Conservation (phyloP, 2,113 vertebrate genomes). For the Dolichotis patagonum region DNA sequence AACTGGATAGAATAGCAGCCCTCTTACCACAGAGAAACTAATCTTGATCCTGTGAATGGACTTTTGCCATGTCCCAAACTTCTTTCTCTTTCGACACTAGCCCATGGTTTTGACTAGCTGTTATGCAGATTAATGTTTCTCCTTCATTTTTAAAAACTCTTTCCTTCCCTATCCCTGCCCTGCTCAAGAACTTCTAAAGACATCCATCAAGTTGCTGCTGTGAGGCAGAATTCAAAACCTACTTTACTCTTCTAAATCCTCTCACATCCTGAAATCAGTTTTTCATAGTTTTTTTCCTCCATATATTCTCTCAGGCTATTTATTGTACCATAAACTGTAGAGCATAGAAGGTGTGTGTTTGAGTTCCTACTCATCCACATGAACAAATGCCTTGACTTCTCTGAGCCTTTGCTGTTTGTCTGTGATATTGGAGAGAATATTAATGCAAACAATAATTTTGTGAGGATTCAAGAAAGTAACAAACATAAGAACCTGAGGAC, state of each 20-base stretch:
- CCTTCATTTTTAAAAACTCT: not conserved
- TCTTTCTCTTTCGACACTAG: not conserved
- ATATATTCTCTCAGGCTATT: not conserved
- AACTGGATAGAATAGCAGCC: not conserved
- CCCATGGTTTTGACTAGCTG: not conserved
- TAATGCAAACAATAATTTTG: not conserved
- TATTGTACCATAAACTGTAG: not conserved
- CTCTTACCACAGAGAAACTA: not conserved
- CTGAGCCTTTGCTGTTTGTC: not conserved
- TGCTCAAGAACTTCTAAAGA: not conserved
- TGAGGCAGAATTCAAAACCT: rapidly evolving
- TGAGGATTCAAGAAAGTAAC: not conserved
- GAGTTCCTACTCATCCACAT: not conserved
- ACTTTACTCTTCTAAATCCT: not conserved
- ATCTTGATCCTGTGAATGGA: not conserved
- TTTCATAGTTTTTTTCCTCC: not conserved
- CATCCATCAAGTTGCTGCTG: not conserved
- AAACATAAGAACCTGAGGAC: not conserved
- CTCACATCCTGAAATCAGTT: not conserved
- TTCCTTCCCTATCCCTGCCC: not conserved
- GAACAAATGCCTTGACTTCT: not conserved
- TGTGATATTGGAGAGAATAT: not conserved
- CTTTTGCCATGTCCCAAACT: not conserved
- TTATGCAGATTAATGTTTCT: not conserved
- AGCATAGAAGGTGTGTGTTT: not conserved